These are phyloP conservation scores for Caenorhabditis japonica DNA, from an alignment of 2,888 invertebrate species.

Conservation along the genomic window DNA sequence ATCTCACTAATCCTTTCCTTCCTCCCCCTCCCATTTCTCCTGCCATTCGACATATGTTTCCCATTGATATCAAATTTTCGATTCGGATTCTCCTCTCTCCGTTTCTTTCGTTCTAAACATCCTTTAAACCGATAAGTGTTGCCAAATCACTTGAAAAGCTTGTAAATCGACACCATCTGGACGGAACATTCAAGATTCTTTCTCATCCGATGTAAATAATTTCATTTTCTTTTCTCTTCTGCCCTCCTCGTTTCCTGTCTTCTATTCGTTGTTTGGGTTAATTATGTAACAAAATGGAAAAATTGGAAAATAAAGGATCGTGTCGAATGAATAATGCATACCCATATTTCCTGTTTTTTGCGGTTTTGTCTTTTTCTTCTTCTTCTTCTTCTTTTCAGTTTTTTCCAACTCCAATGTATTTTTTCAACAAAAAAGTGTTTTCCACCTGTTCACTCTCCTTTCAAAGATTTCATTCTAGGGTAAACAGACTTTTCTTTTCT, in stretches of 20 bases:
- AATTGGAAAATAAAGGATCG: too few relatives aligned
- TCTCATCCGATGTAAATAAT: too few relatives aligned
- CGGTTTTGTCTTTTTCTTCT: too few relatives aligned
- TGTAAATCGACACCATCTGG: constrained; percentile 54
- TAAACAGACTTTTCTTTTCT: not conserved
- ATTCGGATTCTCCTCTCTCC: constrained; percentile 16
- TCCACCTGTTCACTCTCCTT: not conserved
- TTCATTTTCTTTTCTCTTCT: constrained; percentile 45
- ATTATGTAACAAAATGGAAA: too few relatives aligned
- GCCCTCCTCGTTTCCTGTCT: constrained; percentile 13
- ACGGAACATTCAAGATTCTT: too few relatives aligned
- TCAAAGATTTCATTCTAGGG: constrained; percentile 9
- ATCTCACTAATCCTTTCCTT: constrained; percentile 1
- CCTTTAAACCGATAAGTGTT: constrained; percentile 35
- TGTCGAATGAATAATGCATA: too few relatives aligned
- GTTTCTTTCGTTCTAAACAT: too few relatives aligned
- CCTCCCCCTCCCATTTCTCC: constrained; percentile 3
- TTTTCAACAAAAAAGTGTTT: not conserved
- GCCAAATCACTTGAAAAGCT: constrained; percentile 44
- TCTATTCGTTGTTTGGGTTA: not conserved
- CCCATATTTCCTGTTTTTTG: too few relatives aligned
- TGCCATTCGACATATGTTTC: constrained; percentile 42
- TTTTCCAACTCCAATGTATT: not conserved
- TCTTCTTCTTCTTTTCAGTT: constrained; percentile 3
- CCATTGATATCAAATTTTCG: constrained; percentile 53